Conservation (phyloP, 1,140 invertebrate genomes). For the Hirudo medicinalis region DNA sequence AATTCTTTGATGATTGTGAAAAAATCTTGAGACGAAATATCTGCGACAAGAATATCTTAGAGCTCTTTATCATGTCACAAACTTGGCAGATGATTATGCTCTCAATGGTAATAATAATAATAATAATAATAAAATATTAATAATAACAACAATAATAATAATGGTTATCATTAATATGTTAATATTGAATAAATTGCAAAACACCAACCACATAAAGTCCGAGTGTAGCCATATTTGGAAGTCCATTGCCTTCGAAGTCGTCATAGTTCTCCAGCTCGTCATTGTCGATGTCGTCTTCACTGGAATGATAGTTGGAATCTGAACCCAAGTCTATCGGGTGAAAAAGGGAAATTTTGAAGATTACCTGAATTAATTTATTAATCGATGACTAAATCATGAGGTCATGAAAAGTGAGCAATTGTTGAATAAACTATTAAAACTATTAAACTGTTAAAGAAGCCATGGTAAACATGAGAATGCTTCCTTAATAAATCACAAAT, state of each 20-base stretch:
- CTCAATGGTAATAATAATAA: slow-evolving; percentile 9
- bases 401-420: no score
- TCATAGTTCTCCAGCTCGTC: neutral
- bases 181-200: neutral
- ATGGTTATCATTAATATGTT: neutral
- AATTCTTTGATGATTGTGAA: no score
- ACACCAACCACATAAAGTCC: slow-evolving; percentile 4
- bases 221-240: slow-evolving; percentile 1
- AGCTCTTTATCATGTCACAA: no score
- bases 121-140: neutral
- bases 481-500: no score
- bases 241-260: neutral
- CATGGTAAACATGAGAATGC: no score
- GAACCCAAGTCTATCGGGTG: neutral
- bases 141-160: neutral
- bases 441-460: no score
- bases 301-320: neutral
- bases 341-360: neutral
- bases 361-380: neutral
- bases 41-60: no score
- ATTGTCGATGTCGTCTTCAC: no score
- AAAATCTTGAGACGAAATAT: no score
- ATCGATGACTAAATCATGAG: neutral
- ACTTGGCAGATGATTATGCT: no score
- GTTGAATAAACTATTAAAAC: no score